These are phyloP conservation scores for Globodera ellingtonae DNA, from an alignment of 1,140 invertebrate genomes.

Conservation along the genomic window DNA sequence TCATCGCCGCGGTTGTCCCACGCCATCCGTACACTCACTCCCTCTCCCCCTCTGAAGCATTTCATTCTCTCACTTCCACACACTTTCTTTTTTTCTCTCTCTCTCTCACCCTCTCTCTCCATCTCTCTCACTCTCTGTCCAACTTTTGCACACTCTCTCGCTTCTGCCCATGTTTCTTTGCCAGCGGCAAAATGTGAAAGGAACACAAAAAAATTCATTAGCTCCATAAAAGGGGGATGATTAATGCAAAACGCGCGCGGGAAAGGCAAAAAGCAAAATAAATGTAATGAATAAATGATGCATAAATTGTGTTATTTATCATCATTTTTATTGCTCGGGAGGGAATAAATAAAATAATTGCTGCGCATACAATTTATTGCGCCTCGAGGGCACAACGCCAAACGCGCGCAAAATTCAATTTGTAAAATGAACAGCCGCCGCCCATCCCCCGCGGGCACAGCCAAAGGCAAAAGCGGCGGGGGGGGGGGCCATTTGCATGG, in stretches of 20 bases:
- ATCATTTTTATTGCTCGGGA: not conserved
- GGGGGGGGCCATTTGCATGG: not conserved
- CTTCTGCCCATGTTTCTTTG: not conserved
- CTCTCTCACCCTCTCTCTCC: not conserved
- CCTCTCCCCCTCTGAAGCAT: too few species aligned
- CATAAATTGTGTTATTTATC: not conserved
- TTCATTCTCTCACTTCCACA: too few species aligned
- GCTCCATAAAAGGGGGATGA: not conserved
- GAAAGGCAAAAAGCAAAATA: not conserved
- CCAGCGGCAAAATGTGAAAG: not conserved
- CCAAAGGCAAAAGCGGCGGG: not conserved
- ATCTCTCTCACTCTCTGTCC: not conserved
- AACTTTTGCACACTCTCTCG: too few species aligned
- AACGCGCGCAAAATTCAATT: not conserved
- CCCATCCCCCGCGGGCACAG: too few species aligned
- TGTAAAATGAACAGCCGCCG: not conserved
- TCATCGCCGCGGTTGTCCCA: not conserved
- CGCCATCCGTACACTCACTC: not conserved
- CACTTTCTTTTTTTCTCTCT: too few species aligned
- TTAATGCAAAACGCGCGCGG: not conserved
- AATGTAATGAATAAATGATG: not conserved
- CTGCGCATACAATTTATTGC: not conserved
- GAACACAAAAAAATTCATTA: not conserved
- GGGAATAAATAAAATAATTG: not conserved
- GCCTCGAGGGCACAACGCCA: not conserved